Evolutionary conservation across 92 coral and sea anemone genomes (phyloP).

Genomic region (Epizoanthus scotinus): DNA sequence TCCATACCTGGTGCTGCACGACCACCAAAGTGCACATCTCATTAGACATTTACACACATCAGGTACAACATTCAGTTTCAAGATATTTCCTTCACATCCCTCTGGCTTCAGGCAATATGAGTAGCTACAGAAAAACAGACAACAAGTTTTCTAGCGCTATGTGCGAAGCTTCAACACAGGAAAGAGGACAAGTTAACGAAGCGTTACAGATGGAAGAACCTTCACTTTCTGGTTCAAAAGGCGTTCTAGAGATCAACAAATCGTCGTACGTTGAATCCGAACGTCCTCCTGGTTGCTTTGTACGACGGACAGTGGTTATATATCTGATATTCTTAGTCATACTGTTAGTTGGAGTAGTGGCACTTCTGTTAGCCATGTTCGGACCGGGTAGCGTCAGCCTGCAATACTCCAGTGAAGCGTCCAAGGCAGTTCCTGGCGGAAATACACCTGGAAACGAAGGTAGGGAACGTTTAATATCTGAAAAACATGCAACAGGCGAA

Average conservation of each 20-base stretch:
- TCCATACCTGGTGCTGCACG: too few species aligned
- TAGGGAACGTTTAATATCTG: background rate
- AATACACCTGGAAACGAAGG: slow-evolving; percentile 4
- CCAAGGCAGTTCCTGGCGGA: background rate
- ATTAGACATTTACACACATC: too few species aligned
- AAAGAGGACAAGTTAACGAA: background rate
- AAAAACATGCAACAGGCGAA: background rate
- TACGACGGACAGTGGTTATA: background rate
- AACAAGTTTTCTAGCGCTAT: background rate
- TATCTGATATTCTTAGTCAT: background rate
- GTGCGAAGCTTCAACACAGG: background rate
- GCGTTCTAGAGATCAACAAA: background rate
- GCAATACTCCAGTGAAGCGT: background rate
- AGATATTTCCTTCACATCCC: too few species aligned
- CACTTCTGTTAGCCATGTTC: slow-evolving; percentile 14
- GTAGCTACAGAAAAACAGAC: background rate
- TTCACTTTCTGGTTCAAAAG: background rate
- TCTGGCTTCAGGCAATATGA: background rate
- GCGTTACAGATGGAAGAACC: background rate
- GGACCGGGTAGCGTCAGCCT: slow-evolving; percentile 23
- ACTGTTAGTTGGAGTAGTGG: slow-evolving; percentile 8
- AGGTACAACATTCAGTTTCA: too few species aligned
- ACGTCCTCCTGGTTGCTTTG: slow-evolving; percentile 3
- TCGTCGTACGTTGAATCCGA: background rate
- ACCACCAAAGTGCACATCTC: too few species aligned